A percentile compares a stretch with the other conserved stretches of the same genome.
These are phyloP conservation scores for Trissolcus japonicus DNA, from an alignment of 2,888 invertebrate species.

Conservation along the genomic window DNA sequence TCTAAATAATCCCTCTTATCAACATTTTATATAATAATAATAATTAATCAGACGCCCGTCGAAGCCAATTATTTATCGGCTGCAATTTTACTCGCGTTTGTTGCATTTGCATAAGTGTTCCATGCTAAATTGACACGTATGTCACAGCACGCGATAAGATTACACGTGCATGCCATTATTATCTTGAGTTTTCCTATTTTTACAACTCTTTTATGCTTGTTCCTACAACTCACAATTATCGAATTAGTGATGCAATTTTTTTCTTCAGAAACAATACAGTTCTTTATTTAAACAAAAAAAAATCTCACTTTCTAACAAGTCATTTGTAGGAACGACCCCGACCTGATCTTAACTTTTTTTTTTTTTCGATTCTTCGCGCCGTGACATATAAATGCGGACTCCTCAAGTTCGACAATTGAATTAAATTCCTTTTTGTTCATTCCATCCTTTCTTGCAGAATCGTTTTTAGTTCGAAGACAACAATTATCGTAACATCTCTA, in stretches of 20 bases:
- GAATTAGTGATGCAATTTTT: neutral
- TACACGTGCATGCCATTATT: neutral
- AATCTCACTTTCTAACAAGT: no score
- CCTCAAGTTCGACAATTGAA: neutral
- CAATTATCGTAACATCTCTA: conserved; percentile 48
- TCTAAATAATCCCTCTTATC: conserved; percentile 56
- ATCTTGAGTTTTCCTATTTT: neutral
- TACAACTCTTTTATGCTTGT: conserved; percentile 7
- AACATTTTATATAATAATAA: conserved; percentile 43
- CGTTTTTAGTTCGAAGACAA: conserved; percentile 6
- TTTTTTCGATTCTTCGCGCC: neutral
- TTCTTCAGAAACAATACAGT: no score
- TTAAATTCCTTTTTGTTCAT: neutral
- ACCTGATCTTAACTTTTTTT: neutral
- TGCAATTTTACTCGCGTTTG: conserved; percentile 18
- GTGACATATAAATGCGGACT: neutral
- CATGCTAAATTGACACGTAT: neutral
- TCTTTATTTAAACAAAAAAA: no score
- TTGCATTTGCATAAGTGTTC: neutral
- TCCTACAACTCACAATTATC: neutral
- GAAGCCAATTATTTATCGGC: conserved; percentile 35
- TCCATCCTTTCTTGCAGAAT: neutral
- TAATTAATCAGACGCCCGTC: conserved; percentile 43
- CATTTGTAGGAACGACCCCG: no score
- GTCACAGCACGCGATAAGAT: neutral